Evolutionary conservation across 2,797 vertebrate genomes (phyloP).

Genomic region (Gambusia yucatana): DNA sequence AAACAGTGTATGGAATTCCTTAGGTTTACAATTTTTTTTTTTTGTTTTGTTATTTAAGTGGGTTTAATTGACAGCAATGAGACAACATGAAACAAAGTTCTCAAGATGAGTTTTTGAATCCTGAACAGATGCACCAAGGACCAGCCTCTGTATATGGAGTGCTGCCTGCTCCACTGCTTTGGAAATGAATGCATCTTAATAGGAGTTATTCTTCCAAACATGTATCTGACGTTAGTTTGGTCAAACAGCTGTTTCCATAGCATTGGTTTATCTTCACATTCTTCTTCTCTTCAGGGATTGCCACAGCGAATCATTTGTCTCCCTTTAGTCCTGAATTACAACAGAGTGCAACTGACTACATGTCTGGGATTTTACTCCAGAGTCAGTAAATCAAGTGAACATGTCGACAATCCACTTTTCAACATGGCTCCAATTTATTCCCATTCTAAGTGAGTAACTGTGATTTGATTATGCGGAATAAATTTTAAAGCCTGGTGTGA

Average conservation of each 20-base stretch:
- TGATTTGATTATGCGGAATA: neutral
- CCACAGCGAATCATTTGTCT: neutral
- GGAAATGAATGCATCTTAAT: neutral
- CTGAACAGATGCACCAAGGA: neutral
- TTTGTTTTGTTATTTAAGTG: neutral
- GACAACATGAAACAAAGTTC: neutral
- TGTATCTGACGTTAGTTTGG: neutral
- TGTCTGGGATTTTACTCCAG: neutral
- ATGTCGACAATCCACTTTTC: neutral
- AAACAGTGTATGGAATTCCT: neutral
- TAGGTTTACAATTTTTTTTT: neutral
- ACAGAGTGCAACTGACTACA: neutral
- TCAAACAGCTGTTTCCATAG: neutral
- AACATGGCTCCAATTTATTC: neutral
- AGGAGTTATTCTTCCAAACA: neutral
- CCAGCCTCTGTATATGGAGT: neutral
- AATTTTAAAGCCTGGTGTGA: neutral
- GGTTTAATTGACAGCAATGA: neutral
- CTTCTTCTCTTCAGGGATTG: neutral
- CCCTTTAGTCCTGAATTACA: neutral
- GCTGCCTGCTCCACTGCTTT: neutral
- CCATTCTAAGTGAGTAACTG: neutral
- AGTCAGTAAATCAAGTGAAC: neutral
- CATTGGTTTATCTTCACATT: neutral
- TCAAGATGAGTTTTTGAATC: neutral